Evolutionary conservation across 2,888 invertebrate genomes (phyloP).

Genomic region (Torymus auratus): DNA sequence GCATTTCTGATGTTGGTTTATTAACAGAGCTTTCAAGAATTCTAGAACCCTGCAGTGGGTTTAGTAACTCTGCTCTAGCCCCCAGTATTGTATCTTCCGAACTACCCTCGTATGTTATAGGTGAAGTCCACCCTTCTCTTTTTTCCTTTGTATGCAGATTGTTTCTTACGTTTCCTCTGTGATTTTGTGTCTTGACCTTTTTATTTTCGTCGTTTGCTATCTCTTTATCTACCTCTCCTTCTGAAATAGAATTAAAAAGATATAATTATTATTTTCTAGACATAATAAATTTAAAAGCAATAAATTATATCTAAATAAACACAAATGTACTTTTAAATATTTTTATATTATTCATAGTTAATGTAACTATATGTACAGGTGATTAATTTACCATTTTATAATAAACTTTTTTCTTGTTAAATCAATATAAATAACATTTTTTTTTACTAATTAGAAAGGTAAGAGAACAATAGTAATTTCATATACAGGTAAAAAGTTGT

Average conservation of each 20-base stretch:
- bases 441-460: neutral
- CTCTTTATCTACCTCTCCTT: constrained; percentile 17
- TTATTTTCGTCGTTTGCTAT: constrained; percentile 35
- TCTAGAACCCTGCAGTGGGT: constrained; percentile 72
- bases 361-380: no score
- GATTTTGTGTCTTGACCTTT: constrained; percentile 11
- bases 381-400: no score
- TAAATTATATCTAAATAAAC: no score
- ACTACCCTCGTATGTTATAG: constrained; percentile 82
- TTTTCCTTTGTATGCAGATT: constrained; percentile 41
- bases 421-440: neutral
- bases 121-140: constrained; percentile 37
- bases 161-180: constrained; percentile 42
- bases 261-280: neutral
- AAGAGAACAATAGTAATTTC: no score
- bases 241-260: constrained; percentile 17
- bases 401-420: neutral
- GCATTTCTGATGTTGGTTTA: constrained; percentile 52
- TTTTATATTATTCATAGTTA: no score
- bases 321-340: no score
- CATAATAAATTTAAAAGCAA: no score
- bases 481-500: no score
- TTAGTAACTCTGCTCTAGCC: constrained; percentile 79
- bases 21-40: constrained; percentile 60
- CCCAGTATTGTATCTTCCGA: constrained; percentile 84